Evolutionary conservation across 2,113 vertebrate genomes (phyloP).

Genomic region (Heterochromis multidens): DNA sequence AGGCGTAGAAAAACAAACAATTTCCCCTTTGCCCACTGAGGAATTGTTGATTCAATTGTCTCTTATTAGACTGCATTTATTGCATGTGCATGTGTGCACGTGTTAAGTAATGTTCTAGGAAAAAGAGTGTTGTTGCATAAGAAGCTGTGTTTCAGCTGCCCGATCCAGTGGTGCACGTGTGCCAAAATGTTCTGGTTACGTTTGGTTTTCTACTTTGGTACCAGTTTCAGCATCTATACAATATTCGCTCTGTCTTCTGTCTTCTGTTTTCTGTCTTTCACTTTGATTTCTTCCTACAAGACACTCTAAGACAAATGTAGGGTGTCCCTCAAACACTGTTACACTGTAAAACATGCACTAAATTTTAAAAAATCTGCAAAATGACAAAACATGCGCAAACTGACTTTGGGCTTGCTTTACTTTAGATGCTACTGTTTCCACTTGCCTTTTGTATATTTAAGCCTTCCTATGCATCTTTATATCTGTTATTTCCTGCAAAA

Average conservation of each 20-base stretch:
- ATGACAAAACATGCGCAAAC: no score
- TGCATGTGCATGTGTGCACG: background rate
- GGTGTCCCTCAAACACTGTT: background rate
- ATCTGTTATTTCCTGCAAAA: background rate
- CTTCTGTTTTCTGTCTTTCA: background rate
- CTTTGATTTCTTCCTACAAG: background rate
- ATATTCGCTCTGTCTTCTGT: background rate
- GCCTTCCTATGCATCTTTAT: background rate
- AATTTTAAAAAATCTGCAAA: background rate
- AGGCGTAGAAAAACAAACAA: background rate
- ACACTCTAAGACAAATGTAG: background rate
- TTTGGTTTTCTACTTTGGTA: background rate
- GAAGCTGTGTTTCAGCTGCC: slow-evolving; percentile 3
- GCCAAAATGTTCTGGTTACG: background rate
- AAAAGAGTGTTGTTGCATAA: background rate
- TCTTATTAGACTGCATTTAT: background rate
- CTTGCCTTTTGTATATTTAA: background rate
- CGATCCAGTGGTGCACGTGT: no score
- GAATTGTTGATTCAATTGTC: background rate
- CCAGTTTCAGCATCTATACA: background rate
- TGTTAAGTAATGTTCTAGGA: background rate
- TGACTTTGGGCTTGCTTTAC: background rate
- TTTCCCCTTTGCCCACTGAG: slow-evolving; percentile 9
- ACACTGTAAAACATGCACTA: background rate
- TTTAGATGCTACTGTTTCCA: background rate